A percentile compares a stretch with the other conserved stretches of the same genome.
phyloP scores from a whole-genome alignment of 2,888 invertebrate genomes.

The Cheilosia variabilis region DNA sequence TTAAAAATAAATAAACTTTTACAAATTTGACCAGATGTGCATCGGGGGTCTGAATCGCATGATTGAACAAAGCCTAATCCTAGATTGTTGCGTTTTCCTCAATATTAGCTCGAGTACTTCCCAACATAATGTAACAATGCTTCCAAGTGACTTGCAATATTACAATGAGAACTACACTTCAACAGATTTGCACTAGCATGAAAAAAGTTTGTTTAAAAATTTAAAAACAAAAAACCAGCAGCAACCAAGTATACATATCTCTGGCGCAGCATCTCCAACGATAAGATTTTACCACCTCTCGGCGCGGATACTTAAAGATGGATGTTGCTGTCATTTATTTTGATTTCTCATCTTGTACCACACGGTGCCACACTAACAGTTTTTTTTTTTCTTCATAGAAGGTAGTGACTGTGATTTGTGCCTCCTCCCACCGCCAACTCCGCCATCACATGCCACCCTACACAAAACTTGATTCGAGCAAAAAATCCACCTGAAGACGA shows the following conservation, averaged over 20 bases:
- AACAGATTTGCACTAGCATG: constrained; percentile 53
- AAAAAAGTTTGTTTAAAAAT: constrained; percentile 26
- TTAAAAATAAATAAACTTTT: constrained; percentile 44
- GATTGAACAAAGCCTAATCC: constrained; percentile 42
- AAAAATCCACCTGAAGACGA: constrained; percentile 67
- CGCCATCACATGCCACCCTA: constrained; percentile 50
- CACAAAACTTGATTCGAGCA: constrained; percentile 64
- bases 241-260: constrained; percentile 33
- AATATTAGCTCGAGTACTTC: constrained; percentile 60
- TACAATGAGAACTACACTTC: constrained; percentile 57
- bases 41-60: constrained; percentile 18
- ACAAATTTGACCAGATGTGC: constrained; percentile 38
- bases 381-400: constrained; percentile 52
- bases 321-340: constrained; percentile 11
- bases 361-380: constrained; percentile 62
- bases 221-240: constrained; percentile 9
- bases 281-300: constrained; percentile 64
- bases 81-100: constrained; percentile 37
- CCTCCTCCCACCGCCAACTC: constrained; percentile 29
- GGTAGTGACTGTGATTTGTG: constrained; percentile 54
- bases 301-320: constrained; percentile 48
- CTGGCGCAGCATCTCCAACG: constrained; percentile 63
- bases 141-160: constrained; percentile 63
- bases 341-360: constrained; percentile 55
- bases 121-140: constrained; percentile 49